phyloP scores from a whole-genome alignment of 2,888 invertebrate genomes.

The Alloplasta piceator region DNA sequence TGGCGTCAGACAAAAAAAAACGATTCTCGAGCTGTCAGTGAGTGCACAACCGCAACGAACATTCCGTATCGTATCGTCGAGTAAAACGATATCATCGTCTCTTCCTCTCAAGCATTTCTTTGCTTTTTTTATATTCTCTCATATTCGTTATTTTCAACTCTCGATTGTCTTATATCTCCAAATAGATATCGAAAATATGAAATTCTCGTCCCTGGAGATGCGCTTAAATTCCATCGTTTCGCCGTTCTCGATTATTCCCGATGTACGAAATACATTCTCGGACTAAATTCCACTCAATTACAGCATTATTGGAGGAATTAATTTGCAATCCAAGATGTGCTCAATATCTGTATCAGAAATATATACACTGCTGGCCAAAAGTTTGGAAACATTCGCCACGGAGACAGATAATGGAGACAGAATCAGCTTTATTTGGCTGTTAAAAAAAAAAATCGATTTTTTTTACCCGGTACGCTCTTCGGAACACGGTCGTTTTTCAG shows the following conservation, averaged over 20 bases:
- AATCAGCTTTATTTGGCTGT: too few relatives aligned
- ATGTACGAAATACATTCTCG: conserved; percentile 43
- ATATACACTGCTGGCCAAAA: too few relatives aligned
- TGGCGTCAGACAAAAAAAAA: conserved; percentile 29
- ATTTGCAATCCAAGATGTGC: too few relatives aligned
- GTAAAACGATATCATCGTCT: conserved; percentile 18
- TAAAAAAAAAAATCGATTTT: too few relatives aligned
- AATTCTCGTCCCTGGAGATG: not conserved
- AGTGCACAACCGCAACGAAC: conserved; percentile 23
- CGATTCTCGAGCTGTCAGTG: conserved; percentile 23
- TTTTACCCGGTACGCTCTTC: too few relatives aligned
- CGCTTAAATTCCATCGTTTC: conserved; percentile 38
- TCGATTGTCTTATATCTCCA: not conserved
- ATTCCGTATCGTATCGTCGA: conserved; percentile 19
- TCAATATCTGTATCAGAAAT: too few relatives aligned
- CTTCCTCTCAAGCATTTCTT: not conserved
- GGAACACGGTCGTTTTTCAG: too few relatives aligned
- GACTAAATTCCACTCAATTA: conserved; percentile 31
- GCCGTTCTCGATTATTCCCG: conserved; percentile 22
- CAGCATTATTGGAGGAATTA: conserved; percentile 24
- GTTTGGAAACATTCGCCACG: too few relatives aligned
- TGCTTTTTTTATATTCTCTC: not conserved
- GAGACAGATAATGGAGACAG: too few relatives aligned
- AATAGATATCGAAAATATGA: not conserved
- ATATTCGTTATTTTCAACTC: not conserved